phyloP scores from a whole-genome alignment of 2,113 vertebrate species.

The Strigops habroptila region DNA sequence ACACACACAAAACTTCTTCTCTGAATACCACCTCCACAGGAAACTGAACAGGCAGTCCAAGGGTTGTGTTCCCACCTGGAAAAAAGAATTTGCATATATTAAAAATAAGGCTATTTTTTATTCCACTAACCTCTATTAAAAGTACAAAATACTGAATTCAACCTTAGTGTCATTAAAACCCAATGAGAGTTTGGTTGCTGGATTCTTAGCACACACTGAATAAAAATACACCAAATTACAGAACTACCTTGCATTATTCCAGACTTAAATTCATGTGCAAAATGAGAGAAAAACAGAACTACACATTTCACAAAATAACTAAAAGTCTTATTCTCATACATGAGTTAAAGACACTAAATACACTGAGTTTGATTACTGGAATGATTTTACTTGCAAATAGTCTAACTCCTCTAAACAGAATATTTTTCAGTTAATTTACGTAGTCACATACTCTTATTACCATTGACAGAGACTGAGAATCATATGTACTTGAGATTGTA shows the following conservation, averaged over 20 bases:
- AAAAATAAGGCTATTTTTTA: not conserved
- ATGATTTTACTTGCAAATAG: not conserved
- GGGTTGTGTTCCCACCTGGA: conserved; percentile 94
- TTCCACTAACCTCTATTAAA: not conserved
- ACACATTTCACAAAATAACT: not conserved
- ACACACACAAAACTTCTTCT: conserved; percentile 87
- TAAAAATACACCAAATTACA: not conserved
- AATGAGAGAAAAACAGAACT: not conserved
- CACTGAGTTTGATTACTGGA: not conserved
- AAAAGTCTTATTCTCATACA: not conserved
- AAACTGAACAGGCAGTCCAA: conserved; percentile 90
- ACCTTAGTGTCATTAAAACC: not conserved
- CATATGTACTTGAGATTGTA: not conserved
- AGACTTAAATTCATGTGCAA: not conserved
- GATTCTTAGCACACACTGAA: not conserved
- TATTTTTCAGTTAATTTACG: not conserved
- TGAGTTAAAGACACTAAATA: not conserved
- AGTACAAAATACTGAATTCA: not conserved
- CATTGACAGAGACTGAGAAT: not conserved
- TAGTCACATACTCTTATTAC: not conserved
- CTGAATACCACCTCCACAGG: conserved; percentile 90
- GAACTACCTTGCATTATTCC: not conserved
- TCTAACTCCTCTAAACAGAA: not conserved
- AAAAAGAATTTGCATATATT: not conserved
- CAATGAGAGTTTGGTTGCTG: not conserved